Evolutionary conservation across 2,888 invertebrate species (phyloP), one percentile per base, ranked within the genome.

Genomic region (Sminthurinus aureus): DNA sequence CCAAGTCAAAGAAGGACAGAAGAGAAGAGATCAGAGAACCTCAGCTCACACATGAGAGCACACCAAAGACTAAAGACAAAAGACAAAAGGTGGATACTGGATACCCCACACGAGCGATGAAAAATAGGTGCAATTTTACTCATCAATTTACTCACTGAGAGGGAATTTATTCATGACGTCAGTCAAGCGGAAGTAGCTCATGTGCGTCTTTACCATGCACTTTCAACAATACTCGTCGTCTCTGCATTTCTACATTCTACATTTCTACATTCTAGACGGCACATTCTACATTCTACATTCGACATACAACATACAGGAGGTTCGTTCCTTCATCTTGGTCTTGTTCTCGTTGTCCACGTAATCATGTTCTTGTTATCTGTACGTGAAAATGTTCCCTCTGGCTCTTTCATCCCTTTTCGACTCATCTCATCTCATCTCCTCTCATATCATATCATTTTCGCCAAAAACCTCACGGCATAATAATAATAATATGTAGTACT

Each of bases 151-250:
- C 24, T 24, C 20, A 71, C 20, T 71, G 13, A 24, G 22, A 71
- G 24, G 24, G 71, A 71, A 71, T 71, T 71, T 71, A 71, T 71
- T 71, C 71, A 24, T 71, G 71, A 71, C 71, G 71, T 71, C 71
- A 71, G 24, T 20, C 71, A 71, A 12, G 71, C 71, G 71, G 71
- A 71, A 71, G 71, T 71, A 71, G 71, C 26, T 71, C 71, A 71
- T 71, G 71, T 71, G 71, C 24, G 22, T 71, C 24, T 71, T 71
- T 58, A 12, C 58, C 20, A 71, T 71, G 71, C 71, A 71, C 24
- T 71, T 24, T 15, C 74, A 13, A 20, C 18, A 3, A 4, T 24
- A 8, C 71, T 71, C 71, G 3, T 22, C 20, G 3, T 38, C 6
- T 38, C 38, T 38, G 6, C 6, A 38, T 38, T 38, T 38, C 38